phyloP scores from a whole-genome alignment of 2,888 invertebrate species.

The Eilema griseolum region DNA sequence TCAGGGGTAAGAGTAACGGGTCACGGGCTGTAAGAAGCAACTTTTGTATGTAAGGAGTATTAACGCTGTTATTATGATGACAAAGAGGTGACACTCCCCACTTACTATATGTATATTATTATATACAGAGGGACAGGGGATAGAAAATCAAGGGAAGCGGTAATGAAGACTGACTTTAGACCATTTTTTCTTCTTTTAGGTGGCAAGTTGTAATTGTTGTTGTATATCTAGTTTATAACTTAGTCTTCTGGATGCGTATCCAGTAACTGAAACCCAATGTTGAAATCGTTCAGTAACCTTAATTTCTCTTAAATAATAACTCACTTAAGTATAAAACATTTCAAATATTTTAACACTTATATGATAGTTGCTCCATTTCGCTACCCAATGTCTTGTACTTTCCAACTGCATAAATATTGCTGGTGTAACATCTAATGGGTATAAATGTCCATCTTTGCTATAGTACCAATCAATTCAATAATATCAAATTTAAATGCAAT shows the following conservation, averaged over 20 bases:
- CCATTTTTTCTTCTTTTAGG: no score
- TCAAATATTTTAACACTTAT: neutral
- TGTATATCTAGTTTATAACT: neutral
- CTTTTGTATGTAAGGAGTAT: neutral
- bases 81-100: neutral
- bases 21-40: neutral
- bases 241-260: neutral
- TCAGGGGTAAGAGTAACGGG: neutral
- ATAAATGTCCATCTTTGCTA: constrained; percentile 1
- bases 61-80: neutral
- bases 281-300: neutral
- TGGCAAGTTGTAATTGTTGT: no score
- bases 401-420: neutral
- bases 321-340: neutral
- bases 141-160: neutral
- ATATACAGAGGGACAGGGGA: neutral
- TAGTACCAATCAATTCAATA: constrained; percentile 14
- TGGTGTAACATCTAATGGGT: constrained; percentile 2
- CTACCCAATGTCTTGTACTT: neutral
- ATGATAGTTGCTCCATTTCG: neutral
- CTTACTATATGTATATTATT: neutral
- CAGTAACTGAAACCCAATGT: neutral
- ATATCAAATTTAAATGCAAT: constrained; percentile 24
- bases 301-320: neutral
- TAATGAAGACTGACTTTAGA: no score